Evolutionary conservation across 2,113 vertebrate species (phyloP), one percentile per base, ranked within the genome.

Genomic region (Todiramphus saurophagus): DNA sequence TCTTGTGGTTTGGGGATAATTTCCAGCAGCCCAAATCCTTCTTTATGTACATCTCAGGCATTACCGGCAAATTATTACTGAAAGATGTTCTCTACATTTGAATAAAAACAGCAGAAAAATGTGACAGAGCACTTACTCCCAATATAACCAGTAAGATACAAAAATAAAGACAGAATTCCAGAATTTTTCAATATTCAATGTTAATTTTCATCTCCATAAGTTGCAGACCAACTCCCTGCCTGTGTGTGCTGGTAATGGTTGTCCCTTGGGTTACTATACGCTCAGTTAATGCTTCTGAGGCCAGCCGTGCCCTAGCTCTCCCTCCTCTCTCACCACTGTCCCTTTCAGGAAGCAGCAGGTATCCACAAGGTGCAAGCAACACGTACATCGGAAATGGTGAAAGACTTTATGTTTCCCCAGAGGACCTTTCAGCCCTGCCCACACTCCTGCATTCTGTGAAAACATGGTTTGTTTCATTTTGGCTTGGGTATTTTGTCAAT

Each of bases 391-490:
- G 27, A 35, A 83, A 78, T 63, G 72, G 0, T 9, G 19, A 83
- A 46, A 16, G 31, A 5, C 6, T 43, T 37, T 60, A 20, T 30
- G 13, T 17, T 8, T 7, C 5, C 13, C 14, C 35, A 13, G 35
- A 63, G 50, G 43, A 59, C 20, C 4, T 62, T 94, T 16, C 37
- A 91, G 33, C 17, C 12, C 51, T 43, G 14, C 48, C n/a, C 24
- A 56, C 0, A 0, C 4, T 35, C 60, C 60, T 43, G 28, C 16
- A n/a, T 67, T 69, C 46, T 67, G 15, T 39, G 37, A 69, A 69
- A 67, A 50, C 3, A 17, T 33, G 62, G 69, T 24, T 6, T 11
- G 6, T 17, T 70, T n/a, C 13, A 16, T 56, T 74, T 87, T 60
- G n/a, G 25, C 46, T 35, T 56, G n/a, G 16, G 16, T n/a, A 46